phyloP scores from a whole-genome alignment of 2,888 invertebrate genomes.

The Eupithecia tripunctaria region DNA sequence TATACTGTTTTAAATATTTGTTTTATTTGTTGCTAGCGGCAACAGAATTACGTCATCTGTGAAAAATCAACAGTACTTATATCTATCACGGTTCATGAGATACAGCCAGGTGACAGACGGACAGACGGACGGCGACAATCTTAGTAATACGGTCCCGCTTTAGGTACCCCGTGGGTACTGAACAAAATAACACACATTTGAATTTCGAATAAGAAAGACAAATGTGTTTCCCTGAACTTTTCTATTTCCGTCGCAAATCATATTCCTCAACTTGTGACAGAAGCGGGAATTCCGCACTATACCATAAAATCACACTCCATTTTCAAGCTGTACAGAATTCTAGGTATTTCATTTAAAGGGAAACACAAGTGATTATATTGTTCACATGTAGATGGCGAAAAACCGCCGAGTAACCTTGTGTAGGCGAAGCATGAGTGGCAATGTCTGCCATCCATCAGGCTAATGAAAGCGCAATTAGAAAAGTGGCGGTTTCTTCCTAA shows the following conservation, averaged over 20 bases:
- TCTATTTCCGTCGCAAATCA: background rate
- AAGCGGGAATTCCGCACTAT: constrained; percentile 10
- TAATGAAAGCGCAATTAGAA: constrained; percentile 83
- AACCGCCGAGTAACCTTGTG: constrained; percentile 17
- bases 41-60: too few species aligned
- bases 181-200: constrained; percentile 7
- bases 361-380: constrained; percentile 23
- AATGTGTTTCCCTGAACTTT: background rate
- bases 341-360: background rate
- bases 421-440: constrained; percentile 33
- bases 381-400: constrained; percentile 18
- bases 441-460: constrained; percentile 71
- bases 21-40: too few species aligned
- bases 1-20: too few species aligned
- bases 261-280: background rate
- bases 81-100: too few species aligned
- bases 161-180: too few species aligned
- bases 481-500: constrained; percentile 81
- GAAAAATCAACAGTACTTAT: too few species aligned
- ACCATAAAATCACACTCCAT: constrained; percentile 1
- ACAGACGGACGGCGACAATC: too few species aligned
- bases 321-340: constrained; percentile 18
- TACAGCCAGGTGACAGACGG: too few species aligned
- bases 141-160: too few species aligned
- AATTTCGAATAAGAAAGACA: constrained; percentile 1